A percentile compares a stretch with the other conserved stretches of the same genome.
Evolutionary conservation across 2,888 invertebrate genomes (phyloP).

Genomic region (Eugnorisma glareosa): DNA sequence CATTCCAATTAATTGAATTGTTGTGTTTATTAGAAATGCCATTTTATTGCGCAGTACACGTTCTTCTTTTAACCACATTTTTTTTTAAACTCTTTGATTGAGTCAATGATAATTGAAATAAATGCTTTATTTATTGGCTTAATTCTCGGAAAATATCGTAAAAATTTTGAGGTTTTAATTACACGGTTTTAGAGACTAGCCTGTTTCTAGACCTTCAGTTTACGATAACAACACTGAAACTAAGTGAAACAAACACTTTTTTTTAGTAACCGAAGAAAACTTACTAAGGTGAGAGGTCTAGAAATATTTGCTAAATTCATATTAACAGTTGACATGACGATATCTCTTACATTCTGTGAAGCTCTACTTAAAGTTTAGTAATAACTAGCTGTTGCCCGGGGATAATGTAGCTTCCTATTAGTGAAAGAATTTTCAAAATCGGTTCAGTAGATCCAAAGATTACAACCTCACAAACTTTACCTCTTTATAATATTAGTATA

Average conservation of each 20-base stretch:
- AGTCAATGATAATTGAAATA: neutral
- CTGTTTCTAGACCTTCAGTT: neutral
- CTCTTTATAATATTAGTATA: no score
- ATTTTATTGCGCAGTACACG: neutral
- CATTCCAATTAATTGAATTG: slow-evolving; percentile 15
- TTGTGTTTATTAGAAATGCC: slow-evolving; percentile 14
- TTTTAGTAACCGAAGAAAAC: neutral
- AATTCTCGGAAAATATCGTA: neutral
- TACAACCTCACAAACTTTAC: no score
- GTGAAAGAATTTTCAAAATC: no score
- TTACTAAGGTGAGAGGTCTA: neutral
- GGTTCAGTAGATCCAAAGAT: no score
- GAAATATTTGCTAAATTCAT: neutral
- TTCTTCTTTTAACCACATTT: neutral
- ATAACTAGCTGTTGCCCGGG: no score
- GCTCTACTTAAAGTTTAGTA: neutral
- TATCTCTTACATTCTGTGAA: neutral
- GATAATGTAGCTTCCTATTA: no score
- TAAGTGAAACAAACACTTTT: no score
- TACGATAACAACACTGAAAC: no score
- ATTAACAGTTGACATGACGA: neutral
- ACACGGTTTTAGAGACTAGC: neutral
- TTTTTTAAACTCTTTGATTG: neutral
- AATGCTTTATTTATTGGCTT: neutral
- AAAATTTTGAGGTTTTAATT: neutral